phyloP scores from a whole-genome alignment of 2,888 invertebrate species.

The Dioctria rufipes region DNA sequence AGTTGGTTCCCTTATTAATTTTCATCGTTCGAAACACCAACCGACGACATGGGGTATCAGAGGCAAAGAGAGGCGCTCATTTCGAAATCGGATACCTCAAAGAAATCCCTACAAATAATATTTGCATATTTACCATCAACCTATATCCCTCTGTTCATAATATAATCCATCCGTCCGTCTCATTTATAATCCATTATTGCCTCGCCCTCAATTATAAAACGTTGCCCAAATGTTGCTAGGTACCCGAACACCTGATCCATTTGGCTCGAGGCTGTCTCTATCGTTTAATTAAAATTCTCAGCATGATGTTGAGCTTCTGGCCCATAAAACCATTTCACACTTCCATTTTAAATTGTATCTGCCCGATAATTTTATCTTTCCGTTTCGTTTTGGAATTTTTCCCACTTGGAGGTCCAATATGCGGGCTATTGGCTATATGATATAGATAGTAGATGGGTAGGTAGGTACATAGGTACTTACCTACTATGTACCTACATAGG shows the following conservation, averaged over 20 bases:
- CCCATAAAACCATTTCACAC: slow-evolving; percentile 49
- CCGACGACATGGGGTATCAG: not conserved
- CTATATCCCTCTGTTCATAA: slow-evolving; percentile 29
- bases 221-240: slow-evolving; percentile 46
- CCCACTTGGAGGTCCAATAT: slow-evolving; percentile 12
- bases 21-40: not conserved
- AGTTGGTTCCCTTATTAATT: not conserved
- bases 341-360: slow-evolving; percentile 50
- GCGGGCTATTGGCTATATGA: not conserved
- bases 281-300: slow-evolving; percentile 51
- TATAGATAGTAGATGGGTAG: too few species aligned
- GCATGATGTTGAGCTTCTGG: slow-evolving; percentile 45
- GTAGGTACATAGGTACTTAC: too few species aligned
- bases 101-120: slow-evolving; percentile 46
- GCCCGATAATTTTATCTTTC: slow-evolving; percentile 44
- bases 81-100: slow-evolving; percentile 13
- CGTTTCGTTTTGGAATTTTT: slow-evolving; percentile 46
- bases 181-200: slow-evolving; percentile 53
- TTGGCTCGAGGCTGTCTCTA: slow-evolving; percentile 27
- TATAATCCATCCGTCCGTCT: slow-evolving; percentile 45
- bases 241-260: slow-evolving; percentile 44
- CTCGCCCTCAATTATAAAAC: slow-evolving; percentile 45
- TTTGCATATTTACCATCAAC: slow-evolving; percentile 37
- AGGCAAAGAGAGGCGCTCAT: not conserved
- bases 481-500: not conserved